Conservation (phyloP, 2,113 vertebrate genomes). For the Ophthalmolycus amberensis region DNA sequence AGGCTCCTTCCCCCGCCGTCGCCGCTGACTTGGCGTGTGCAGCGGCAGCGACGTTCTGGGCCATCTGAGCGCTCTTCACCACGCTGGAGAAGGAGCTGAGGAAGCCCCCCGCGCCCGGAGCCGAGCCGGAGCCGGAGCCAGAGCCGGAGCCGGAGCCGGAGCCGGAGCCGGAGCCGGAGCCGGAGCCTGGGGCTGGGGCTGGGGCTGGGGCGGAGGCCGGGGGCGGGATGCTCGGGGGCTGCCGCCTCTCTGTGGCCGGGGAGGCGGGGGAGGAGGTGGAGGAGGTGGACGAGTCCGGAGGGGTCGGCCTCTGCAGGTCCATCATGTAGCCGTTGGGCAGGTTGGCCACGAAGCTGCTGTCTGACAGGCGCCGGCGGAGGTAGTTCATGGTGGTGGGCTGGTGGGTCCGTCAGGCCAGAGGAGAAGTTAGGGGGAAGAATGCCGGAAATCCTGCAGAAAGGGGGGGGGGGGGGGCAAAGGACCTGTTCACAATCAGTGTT, state of each 20-base stretch:
- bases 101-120: constrained; percentile 82
- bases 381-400: constrained; percentile 90
- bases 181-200: constrained; percentile 52
- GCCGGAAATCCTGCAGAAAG: constrained; percentile 39
- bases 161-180: constrained; percentile 61
- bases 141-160: constrained; percentile 68
- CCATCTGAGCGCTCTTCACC: constrained; percentile 89
- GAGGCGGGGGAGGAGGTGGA: constrained; percentile 90
- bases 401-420: constrained; percentile 68
- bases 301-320: constrained; percentile 90
- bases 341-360: constrained; percentile 98
- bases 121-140: constrained; percentile 56
- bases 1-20: constrained; percentile 32
- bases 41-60: constrained; percentile 84
- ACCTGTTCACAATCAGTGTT: not conserved
- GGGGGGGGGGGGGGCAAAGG: not conserved
- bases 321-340: constrained; percentile 98
- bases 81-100: constrained; percentile 97
- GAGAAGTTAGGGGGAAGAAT: constrained; percentile 32
- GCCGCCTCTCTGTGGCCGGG: constrained; percentile 82
- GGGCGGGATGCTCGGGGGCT: constrained; percentile 75
- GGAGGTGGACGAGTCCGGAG: constrained; percentile 86
- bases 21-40: constrained; percentile 85
- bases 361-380: constrained; percentile 93
- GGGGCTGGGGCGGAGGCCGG: constrained; percentile 48